Conservation (phyloP, 2,113 vertebrate species). For the Odocoileus virginianus region DNA sequence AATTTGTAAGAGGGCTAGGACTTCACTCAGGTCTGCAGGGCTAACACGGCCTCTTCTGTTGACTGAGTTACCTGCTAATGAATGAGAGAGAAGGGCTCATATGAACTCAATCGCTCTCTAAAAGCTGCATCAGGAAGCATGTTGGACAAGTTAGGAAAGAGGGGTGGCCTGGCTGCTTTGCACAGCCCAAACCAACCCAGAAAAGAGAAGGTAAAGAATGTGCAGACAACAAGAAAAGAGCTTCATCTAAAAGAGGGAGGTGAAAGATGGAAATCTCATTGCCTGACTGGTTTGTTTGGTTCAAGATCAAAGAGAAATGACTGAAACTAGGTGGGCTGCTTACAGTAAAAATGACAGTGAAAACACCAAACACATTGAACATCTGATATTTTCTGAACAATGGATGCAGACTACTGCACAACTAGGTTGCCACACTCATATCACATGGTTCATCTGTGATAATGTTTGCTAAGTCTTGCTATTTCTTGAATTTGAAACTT, state of each 20-base stretch:
- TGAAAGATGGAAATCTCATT: neutral
- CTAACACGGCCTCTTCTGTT: neutral
- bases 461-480: neutral
- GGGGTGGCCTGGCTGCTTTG: neutral
- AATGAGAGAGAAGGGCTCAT: neutral
- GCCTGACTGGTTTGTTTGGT: constrained; percentile 38
- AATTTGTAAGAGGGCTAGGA: too few relatives aligned
- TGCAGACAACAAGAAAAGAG: neutral
- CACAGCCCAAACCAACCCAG: neutral
- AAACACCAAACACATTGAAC: neutral
- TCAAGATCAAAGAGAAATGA: constrained; percentile 36
- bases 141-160: neutral
- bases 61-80: neutral
- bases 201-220: neutral
- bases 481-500: neutral
- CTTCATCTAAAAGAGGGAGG: neutral
- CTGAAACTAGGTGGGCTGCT: neutral
- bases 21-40: neutral
- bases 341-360: neutral
- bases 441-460: neutral
- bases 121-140: neutral
- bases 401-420: neutral
- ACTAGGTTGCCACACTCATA: neutral
- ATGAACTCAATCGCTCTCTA: neutral
- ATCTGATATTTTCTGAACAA: neutral